Conservation (phyloP, 2,113 vertebrate genomes). For the Mustela lutreola region DNA sequence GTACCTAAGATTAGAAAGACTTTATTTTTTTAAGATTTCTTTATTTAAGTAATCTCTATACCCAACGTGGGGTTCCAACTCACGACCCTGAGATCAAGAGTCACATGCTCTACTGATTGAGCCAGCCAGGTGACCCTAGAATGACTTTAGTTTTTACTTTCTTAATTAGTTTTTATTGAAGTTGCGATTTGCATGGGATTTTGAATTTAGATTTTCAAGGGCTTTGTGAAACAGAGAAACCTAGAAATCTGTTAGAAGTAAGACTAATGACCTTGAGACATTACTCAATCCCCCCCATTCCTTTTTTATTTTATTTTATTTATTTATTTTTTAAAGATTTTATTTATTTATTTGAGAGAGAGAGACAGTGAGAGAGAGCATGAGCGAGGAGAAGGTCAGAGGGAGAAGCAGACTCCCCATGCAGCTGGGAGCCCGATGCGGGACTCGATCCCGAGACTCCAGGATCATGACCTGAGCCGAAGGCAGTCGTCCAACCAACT, state of each 20-base stretch:
- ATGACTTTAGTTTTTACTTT: not conserved
- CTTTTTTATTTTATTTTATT: too few species aligned
- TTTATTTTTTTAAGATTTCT: not conserved
- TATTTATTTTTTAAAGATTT: too few species aligned
- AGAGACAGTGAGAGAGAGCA: too few species aligned
- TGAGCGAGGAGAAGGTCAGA: too few species aligned
- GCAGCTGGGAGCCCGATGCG: too few species aligned
- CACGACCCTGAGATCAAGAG: not conserved
- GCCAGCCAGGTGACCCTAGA: not conserved
- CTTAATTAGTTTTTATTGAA: conserved; percentile 29
- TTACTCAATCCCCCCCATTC: not conserved
- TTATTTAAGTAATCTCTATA: not conserved
- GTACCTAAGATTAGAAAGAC: not conserved
- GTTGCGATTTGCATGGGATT: not conserved
- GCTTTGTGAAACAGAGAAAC: conserved; percentile 37
- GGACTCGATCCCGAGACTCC: too few species aligned
- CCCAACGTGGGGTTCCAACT: not conserved
- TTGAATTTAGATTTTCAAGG: conserved; percentile 32
- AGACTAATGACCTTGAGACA: not conserved
- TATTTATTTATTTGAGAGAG: too few species aligned
- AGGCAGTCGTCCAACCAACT: too few species aligned
- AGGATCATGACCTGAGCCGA: too few species aligned
- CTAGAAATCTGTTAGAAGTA: conserved; percentile 36
- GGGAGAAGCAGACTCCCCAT: too few species aligned
- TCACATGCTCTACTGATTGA: not conserved